Evolutionary conservation across 2,888 invertebrate species (phyloP).

Genomic region (Melangyna quadrimaculata): DNA sequence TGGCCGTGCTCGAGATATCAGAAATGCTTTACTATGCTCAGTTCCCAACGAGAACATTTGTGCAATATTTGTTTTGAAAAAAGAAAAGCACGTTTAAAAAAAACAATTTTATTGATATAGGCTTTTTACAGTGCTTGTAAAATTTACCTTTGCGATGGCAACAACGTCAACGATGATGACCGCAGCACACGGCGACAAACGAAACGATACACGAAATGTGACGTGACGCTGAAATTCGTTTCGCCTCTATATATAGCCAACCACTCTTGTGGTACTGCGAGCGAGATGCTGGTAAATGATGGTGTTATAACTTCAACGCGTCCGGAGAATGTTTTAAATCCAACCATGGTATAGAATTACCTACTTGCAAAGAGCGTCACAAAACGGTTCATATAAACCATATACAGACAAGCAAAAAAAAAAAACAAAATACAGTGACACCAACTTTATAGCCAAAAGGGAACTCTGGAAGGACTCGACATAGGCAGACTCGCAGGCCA

Average conservation of each 20-base stretch:
- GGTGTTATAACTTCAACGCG: conserved; percentile 40
- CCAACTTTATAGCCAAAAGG: not conserved
- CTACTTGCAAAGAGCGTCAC: conserved; percentile 20
- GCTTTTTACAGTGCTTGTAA: not conserved
- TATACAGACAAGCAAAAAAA: not conserved
- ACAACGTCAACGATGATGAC: conserved; percentile 27
- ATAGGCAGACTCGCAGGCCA: not conserved
- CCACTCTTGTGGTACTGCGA: not conserved
- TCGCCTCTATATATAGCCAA: conserved; percentile 11
- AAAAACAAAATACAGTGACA: conserved; percentile 1
- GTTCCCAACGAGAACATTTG: too few species aligned
- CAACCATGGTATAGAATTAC: conserved; percentile 27
- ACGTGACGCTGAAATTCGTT: conserved; percentile 45
- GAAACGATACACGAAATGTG: conserved; percentile 29
- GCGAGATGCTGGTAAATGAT: not conserved
- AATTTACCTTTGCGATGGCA: conserved; percentile 1
- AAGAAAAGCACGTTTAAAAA: too few species aligned
- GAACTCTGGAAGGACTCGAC: conserved; percentile 26
- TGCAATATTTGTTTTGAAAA: too few species aligned
- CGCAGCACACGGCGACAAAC: conserved; percentile 40
- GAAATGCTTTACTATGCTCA: too few species aligned
- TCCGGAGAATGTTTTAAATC: conserved; percentile 24
- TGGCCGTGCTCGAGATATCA: too few species aligned
- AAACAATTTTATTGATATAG: too few species aligned
- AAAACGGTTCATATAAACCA: conserved; percentile 9